Conservation (phyloP, 2,888 invertebrate species). For the Rhagophthalmus giganteus region DNA sequence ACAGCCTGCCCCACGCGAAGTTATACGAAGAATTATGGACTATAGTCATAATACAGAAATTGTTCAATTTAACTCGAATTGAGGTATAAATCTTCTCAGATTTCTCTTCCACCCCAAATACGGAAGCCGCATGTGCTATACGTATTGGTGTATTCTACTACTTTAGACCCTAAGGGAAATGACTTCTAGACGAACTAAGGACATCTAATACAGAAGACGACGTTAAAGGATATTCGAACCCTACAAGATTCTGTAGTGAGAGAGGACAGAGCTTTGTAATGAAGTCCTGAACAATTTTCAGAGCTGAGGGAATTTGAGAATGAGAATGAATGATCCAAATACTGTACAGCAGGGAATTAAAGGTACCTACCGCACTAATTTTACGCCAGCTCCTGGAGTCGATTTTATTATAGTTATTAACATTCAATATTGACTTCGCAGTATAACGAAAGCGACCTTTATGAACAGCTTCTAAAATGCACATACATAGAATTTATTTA, state of each 20-base stretch:
- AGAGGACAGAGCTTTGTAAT: slow-evolving; percentile 21
- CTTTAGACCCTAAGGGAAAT: slow-evolving; percentile 8
- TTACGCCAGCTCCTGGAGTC: slow-evolving; percentile 5
- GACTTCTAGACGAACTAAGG: slow-evolving; percentile 7
- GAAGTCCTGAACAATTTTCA: slow-evolving; percentile 26
- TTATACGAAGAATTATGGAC: no score
- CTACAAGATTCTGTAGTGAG: slow-evolving; percentile 11
- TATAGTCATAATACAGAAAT: no score
- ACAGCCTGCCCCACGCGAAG: no score
- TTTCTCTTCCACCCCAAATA: no score
- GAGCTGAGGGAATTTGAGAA: slow-evolving; percentile 18
- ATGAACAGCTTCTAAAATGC: no score
- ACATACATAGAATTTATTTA: no score
- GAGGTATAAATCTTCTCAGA: no score
- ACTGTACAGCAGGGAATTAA: slow-evolving; percentile 16
- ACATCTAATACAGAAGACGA: slow-evolving; percentile 17
- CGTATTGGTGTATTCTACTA: no score
- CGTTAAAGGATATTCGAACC: slow-evolving; percentile 18
- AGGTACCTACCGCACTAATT: slow-evolving; percentile 9
- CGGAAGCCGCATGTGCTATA: no score
- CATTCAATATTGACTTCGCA: slow-evolving; percentile 4
- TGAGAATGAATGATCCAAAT: slow-evolving; percentile 26
- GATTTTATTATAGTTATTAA: slow-evolving; percentile 5
- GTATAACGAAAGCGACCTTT: no score
- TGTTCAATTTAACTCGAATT: no score